phyloP scores from a whole-genome alignment of 2,113 vertebrate species.

The Larimichthys crocea region DNA sequence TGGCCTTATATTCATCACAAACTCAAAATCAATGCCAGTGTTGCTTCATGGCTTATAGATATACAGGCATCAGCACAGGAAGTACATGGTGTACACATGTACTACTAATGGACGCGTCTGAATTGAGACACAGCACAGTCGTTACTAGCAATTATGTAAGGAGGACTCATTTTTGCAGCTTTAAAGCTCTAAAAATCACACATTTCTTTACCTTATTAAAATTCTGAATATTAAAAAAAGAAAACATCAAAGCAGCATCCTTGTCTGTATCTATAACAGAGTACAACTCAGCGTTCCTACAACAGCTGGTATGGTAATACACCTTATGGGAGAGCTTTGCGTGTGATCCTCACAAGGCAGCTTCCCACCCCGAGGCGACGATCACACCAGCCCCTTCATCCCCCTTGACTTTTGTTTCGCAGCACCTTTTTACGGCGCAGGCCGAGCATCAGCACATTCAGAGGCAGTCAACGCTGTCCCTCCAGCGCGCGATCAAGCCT shows the following conservation, averaged over 20 bases:
- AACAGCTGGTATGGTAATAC: slow-evolving; percentile 17
- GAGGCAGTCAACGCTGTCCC: slow-evolving; percentile 33
- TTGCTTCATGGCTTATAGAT: not conserved
- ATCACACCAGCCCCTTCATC: slow-evolving; percentile 29
- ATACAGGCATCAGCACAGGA: too few relatives aligned
- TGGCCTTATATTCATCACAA: too few relatives aligned
- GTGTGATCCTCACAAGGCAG: slow-evolving; percentile 11
- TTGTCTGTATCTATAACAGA: not conserved
- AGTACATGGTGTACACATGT: too few relatives aligned
- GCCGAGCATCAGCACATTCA: slow-evolving; percentile 57
- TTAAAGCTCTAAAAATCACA: too few relatives aligned
- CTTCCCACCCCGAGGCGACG: slow-evolving; percentile 19
- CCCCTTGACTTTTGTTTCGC: slow-evolving; percentile 29
- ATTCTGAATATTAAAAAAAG: not conserved
- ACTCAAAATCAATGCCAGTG: not conserved
- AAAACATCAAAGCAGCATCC: not conserved
- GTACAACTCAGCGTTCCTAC: slow-evolving; percentile 11
- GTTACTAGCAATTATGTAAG: too few relatives aligned
- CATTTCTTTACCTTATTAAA: too few relatives aligned
- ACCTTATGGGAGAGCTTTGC: slow-evolving; percentile 8
- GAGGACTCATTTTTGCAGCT: too few relatives aligned
- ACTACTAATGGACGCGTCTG: too few relatives aligned
- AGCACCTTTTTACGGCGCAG: slow-evolving; percentile 33
- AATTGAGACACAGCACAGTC: too few relatives aligned
- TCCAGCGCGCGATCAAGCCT: slow-evolving; percentile 53